These are phyloP conservation scores for Drosophila baimaii DNA, from an alignment of 1,140 invertebrate genomes.

Conservation along the genomic window DNA sequence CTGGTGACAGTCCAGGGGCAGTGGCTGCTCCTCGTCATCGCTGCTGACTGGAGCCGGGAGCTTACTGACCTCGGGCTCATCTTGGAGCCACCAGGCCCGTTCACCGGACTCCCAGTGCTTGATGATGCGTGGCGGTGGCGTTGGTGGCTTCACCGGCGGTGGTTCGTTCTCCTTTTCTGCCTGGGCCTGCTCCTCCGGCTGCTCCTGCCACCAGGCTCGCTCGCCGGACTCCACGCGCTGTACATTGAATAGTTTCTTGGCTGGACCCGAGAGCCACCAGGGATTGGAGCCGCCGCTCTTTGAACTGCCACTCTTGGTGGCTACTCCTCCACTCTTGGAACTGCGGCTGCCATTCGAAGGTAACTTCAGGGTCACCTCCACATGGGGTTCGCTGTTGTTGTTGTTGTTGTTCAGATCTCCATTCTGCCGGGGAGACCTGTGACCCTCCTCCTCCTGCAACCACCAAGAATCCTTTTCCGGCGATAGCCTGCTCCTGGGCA, in stretches of 20 bases:
- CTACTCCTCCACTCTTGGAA: conserved; percentile 26
- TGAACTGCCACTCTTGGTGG: conserved; percentile 26
- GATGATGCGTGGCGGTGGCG: conserved; percentile 63
- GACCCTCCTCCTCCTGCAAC: conserved; percentile 58
- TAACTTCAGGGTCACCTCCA: conserved; percentile 69
- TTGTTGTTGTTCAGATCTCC: conserved; percentile 27
- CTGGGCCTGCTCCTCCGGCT: conserved; percentile 29
- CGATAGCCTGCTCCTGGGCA: conserved; percentile 73
- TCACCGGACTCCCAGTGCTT: conserved; percentile 71
- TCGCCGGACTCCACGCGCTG: conserved; percentile 89
- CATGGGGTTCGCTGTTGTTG: conserved; percentile 48
- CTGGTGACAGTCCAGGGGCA: conserved; percentile 4
- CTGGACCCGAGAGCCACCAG: conserved; percentile 86
- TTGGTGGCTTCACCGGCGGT: conserved; percentile 56
- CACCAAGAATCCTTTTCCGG: conserved; percentile 77
- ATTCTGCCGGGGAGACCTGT: neutral
- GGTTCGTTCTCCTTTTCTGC: conserved; percentile 41
- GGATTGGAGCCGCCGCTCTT: conserved; percentile 85
- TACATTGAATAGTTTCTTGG: conserved; percentile 84
- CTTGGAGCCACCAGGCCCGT: conserved; percentile 71
- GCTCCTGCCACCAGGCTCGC: conserved; percentile 88
- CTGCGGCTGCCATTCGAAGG: conserved; percentile 45
- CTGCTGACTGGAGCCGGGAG: neutral
- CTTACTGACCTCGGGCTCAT: conserved; percentile 60
- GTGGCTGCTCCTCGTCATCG: conserved; percentile 9